A percentile compares a stretch with the other conserved stretches of the same genome.
These are phyloP conservation scores for Neodontobutis hainanensis DNA, from an alignment of 2,113 vertebrate species.

Conservation along the genomic window DNA sequence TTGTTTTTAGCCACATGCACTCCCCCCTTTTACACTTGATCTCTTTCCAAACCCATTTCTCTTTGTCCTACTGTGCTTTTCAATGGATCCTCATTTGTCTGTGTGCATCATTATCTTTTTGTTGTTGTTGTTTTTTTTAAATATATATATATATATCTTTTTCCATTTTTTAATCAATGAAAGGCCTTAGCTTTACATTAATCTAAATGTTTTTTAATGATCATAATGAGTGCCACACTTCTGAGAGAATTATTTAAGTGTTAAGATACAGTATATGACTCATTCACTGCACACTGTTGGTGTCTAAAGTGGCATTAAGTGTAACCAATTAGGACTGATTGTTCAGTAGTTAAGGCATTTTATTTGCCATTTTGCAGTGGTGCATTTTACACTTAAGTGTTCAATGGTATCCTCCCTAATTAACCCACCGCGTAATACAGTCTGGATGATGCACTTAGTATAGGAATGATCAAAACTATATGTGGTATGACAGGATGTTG, in stretches of 20 bases:
- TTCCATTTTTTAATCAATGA: constrained; percentile 13
- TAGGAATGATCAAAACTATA: not conserved
- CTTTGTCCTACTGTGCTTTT: constrained; percentile 47
- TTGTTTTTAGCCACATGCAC: constrained; percentile 42
- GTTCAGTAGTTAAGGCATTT: constrained; percentile 42
- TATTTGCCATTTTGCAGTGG: constrained; percentile 28
- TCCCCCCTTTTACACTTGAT: constrained; percentile 45
- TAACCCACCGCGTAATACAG: not conserved
- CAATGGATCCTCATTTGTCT: constrained; percentile 29
- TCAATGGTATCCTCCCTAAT: not conserved
- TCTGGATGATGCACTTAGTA: not conserved
- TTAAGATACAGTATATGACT: constrained; percentile 48
- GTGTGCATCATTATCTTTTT: constrained; percentile 12
- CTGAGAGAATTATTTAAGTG: constrained; percentile 37
- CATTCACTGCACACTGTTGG: constrained; percentile 52
- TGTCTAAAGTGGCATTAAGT: constrained; percentile 54
- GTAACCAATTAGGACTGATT: constrained; percentile 61
- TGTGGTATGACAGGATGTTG: not conserved
- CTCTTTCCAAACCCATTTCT: constrained; percentile 54
- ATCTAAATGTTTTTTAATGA: constrained; percentile 34
- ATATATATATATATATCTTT: constrained; percentile 15
- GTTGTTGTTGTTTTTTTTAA: constrained; percentile 13
- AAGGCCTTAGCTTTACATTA: constrained; percentile 10
- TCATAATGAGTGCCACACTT: constrained; percentile 56
- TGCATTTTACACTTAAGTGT: not conserved